A percentile compares a stretch with the other conserved stretches of the same genome.
These are phyloP conservation scores for Stenodera caucasica DNA, from an alignment of 2,888 invertebrate genomes.

Conservation along the genomic window DNA sequence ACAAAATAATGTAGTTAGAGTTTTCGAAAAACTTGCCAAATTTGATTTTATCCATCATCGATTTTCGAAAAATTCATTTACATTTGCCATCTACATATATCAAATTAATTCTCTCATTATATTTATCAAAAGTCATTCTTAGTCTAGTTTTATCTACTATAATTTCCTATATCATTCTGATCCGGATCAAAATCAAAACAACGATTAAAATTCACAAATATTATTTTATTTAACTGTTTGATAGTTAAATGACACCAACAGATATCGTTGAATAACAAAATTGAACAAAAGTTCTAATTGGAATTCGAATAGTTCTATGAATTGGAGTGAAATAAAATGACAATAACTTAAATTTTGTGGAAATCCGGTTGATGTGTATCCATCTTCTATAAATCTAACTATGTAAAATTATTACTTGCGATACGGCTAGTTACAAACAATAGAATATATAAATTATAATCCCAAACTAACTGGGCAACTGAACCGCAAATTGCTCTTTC, in stretches of 20 bases:
- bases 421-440: conserved; percentile 4
- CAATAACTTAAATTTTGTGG: neutral
- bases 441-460: conserved; percentile 8
- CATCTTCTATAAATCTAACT: neutral
- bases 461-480: neutral
- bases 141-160: conserved; percentile 25
- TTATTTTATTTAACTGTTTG: no score
- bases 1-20: neutral
- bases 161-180: conserved; percentile 21
- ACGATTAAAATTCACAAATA: no score
- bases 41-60: conserved; percentile 22
- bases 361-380: conserved; percentile 6
- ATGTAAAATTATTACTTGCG: conserved; percentile 6
- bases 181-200: neutral
- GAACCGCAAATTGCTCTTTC: conserved; percentile 7
- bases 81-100: conserved; percentile 25
- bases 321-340: neutral
- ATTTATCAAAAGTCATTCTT: conserved; percentile 28
- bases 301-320: neutral
- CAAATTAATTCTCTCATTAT: conserved; percentile 33
- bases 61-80: conserved; percentile 29
- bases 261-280: no score
- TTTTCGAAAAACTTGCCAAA: conserved; percentile 22
- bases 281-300: neutral
- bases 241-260: no score